Evolutionary conservation across 2,797 vertebrate genomes (phyloP), one percentile per base, ranked within the genome.

Genomic region (Corythornis leucogaster): DNA sequence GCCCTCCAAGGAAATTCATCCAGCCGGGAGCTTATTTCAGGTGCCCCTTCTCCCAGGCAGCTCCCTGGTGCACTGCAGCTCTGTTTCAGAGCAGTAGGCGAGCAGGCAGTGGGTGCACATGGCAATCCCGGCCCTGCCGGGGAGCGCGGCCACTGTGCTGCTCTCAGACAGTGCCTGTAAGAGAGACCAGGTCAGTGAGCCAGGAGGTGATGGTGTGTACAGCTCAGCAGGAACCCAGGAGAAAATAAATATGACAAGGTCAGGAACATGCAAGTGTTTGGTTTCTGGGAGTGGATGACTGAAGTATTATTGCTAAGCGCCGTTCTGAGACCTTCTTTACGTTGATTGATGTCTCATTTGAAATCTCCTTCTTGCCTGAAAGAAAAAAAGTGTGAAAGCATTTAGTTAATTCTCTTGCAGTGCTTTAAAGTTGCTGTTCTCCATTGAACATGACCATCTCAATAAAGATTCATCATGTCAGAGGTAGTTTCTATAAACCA

Each of bases 281-380:
- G 15, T 78, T 82, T 80, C 76, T 77, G 48, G 50, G 62, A 85
- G 66, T 55, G 55, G 35, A 48, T 87, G 66, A 76, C 43, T 68
- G 59, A 94, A 73, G n/a, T 85, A 33, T 74, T 91, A 88, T 40
- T 9, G 5, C 62, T 69, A 69, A 93, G 76, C 4, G 0, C 73
- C 0, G 0, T 89, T 93, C 51, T 62, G 81, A 93, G 68, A 80
- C 82, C 59, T 79, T 87, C 38, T 69, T 40, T 85, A 1, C 57
- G 6, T 43, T 89, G 90, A 92, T 73, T 92, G 79, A 87, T 81
- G 76, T 87, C 81, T 92, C 80, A 62, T 89, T 94, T 87, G 69
- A 93, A 94, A 90, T 80, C 51, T 78, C 70, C 40, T 81, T 19
- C 50, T 87, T 78, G 35, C 64, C 86, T 78, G 63, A 54, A 83